phyloP scores from a whole-genome alignment of 2,113 vertebrate genomes.

The Dunckerocampus dactyliophorus region DNA sequence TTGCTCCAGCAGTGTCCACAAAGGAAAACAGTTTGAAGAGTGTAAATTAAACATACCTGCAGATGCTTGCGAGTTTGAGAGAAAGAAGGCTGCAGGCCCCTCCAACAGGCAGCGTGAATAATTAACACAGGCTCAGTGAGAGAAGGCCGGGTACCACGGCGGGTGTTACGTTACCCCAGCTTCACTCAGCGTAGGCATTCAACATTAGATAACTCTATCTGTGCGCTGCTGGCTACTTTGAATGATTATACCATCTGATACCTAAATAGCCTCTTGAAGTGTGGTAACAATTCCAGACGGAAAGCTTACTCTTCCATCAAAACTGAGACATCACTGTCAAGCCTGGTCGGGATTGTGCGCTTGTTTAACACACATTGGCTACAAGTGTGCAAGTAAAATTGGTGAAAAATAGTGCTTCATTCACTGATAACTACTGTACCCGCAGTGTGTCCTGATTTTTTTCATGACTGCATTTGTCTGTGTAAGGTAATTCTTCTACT shows the following conservation, averaged over 20 bases:
- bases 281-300: constrained; percentile 51
- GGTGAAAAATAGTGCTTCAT: no score
- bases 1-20: constrained; percentile 45
- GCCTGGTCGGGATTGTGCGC: no score
- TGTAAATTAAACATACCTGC: constrained; percentile 56
- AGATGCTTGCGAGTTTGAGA: constrained; percentile 35
- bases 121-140: constrained; percentile 58
- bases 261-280: constrained; percentile 47
- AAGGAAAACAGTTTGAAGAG: constrained; percentile 46
- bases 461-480: no score
- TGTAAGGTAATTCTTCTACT: no score
- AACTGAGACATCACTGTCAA: constrained; percentile 22
- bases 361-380: no score
- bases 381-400: no score
- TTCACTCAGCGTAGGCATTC: constrained; percentile 53
- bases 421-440: no score
- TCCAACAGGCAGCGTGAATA: constrained; percentile 56
- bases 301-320: constrained; percentile 53
- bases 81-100: constrained; percentile 37
- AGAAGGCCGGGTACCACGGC: constrained; percentile 42
- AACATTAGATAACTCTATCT: constrained; percentile 59
- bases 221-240: constrained; percentile 52
- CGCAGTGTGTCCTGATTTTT: no score
- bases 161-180: constrained; percentile 63
- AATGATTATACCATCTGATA: constrained; percentile 64